Evolutionary conservation across 2,113 vertebrate genomes (phyloP).

Genomic region (Megaceryle torquata): DNA sequence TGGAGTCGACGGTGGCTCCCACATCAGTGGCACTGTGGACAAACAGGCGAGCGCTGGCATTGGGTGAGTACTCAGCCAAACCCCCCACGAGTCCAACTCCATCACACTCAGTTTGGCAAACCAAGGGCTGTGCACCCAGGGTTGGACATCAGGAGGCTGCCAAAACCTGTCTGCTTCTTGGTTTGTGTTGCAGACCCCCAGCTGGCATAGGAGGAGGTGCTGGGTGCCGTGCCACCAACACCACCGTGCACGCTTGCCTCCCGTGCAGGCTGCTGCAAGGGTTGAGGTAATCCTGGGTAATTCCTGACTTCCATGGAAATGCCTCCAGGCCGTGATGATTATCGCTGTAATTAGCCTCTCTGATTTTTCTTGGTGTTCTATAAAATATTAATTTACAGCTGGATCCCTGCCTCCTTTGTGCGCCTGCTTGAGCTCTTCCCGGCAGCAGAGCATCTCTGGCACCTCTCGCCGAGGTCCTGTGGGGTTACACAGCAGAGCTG

Average conservation of each 20-base stretch:
- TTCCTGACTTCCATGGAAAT: constrained; percentile 56
- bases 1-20: accelerated
- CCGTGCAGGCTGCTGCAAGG: not conserved
- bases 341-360: constrained; percentile 64
- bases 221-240: not conserved
- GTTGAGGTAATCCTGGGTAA: constrained; percentile 63
- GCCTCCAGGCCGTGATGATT: constrained; percentile 53
- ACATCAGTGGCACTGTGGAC: not conserved
- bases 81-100: accelerated
- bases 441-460: not conserved
- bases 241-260: not conserved
- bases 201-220: not conserved
- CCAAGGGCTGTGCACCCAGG: accelerated
- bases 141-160: accelerated
- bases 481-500: not conserved
- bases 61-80: not conserved
- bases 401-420: constrained; percentile 58
- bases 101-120: accelerated
- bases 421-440: not conserved
- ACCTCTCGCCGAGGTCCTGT: not conserved
- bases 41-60: not conserved
- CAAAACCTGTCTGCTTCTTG: accelerated
- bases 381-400: constrained; percentile 70
- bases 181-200: not conserved
- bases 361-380: constrained; percentile 66